phyloP scores from a whole-genome alignment of 2,797 vertebrate genomes.

The Oreochromis mossambicus region DNA sequence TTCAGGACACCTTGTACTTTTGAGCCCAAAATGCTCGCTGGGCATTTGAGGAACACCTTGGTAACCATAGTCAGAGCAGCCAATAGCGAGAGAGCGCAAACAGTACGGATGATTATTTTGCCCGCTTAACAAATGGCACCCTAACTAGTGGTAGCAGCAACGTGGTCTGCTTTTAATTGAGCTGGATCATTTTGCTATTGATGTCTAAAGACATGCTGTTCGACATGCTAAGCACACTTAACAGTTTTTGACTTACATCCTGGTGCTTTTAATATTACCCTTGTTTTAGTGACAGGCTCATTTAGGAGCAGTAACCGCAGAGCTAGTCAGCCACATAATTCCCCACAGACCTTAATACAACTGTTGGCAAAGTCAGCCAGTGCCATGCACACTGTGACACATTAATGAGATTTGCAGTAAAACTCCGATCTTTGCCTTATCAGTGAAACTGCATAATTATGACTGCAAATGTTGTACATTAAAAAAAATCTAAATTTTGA shows the following conservation, averaged over 20 bases:
- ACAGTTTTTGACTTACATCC: background rate
- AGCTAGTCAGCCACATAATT: background rate
- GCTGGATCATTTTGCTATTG: background rate
- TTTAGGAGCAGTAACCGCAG: background rate
- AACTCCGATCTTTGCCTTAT: background rate
- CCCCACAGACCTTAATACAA: background rate
- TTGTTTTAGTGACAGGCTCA: background rate
- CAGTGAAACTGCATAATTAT: background rate
- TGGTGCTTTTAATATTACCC: background rate
- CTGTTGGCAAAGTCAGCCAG: background rate
- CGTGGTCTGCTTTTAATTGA: background rate
- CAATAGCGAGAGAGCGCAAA: constrained; percentile 18
- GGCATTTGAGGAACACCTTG: constrained; percentile 30
- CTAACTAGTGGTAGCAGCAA: background rate
- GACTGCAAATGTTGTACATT: background rate
- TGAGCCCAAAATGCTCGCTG: constrained; percentile 27
- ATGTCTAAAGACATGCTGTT: background rate
- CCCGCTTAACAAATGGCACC: constrained; percentile 8
- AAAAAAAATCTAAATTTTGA: background rate
- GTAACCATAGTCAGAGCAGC: constrained; percentile 29
- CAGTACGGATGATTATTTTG: constrained; percentile 14
- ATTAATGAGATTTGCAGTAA: constrained; percentile 4
- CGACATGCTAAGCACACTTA: constrained; percentile 7
- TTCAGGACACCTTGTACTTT: background rate
- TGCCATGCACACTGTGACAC: background rate